These are phyloP conservation scores for Phoxinus dragarum DNA, from an alignment of 2,797 vertebrate genomes.

Conservation along the genomic window DNA sequence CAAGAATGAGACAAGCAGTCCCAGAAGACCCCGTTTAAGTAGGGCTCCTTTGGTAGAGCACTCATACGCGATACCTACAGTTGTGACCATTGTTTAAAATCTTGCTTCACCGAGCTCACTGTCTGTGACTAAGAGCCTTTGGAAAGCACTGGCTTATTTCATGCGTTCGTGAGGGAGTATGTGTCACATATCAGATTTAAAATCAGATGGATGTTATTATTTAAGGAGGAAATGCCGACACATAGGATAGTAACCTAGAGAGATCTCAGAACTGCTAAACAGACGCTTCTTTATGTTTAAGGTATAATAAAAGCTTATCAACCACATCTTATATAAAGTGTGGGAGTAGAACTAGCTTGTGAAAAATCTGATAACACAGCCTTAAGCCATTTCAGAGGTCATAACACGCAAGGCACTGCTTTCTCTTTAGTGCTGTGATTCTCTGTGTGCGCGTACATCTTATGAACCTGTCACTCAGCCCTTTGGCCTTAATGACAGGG, in stretches of 20 bases:
- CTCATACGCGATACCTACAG: conserved; percentile 29
- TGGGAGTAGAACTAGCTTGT: conserved; percentile 47
- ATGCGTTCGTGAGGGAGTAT: conserved; percentile 19
- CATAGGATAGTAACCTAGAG: not conserved
- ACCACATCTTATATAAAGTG: conserved; percentile 46
- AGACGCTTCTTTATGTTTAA: conserved; percentile 8
- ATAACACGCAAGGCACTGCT: conserved; percentile 4
- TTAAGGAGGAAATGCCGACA: conserved; percentile 29
- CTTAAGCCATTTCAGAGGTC: conserved; percentile 45
- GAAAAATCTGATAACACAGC: conserved; percentile 40
- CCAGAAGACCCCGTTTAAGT: conserved; percentile 54
- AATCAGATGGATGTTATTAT: conserved; percentile 40
- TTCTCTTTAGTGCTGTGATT: conserved; percentile 27
- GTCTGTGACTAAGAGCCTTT: conserved; percentile 49
- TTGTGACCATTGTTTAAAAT: conserved; percentile 52
- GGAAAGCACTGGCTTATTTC: conserved; percentile 44
- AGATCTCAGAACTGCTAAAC: conserved; percentile 4
- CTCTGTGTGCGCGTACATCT: conserved; percentile 8
- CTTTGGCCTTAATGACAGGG: conserved; percentile 58
- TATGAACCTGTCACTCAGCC: conserved; percentile 33
- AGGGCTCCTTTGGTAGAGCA: conserved; percentile 50
- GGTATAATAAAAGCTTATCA: conserved; percentile 43
- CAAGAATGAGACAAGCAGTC: conserved; percentile 54
- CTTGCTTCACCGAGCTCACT: conserved; percentile 36
- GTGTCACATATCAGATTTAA: conserved; percentile 41